phyloP scores from a whole-genome alignment of 2,888 invertebrate species.

The Lasioglossum zephyrum region DNA sequence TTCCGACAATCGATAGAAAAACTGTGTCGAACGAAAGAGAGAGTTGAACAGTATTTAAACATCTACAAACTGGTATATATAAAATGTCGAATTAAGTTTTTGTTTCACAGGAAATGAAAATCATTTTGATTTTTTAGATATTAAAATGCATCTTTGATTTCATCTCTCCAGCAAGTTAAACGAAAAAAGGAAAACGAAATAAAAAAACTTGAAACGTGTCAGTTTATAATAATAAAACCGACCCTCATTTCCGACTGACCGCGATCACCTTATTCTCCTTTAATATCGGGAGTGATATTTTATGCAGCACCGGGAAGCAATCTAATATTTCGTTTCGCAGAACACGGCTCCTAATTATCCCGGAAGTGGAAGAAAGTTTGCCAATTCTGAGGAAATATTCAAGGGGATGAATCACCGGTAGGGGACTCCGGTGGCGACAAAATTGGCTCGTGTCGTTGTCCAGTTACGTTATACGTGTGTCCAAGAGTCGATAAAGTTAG shows the following conservation, averaged over 20 bases:
- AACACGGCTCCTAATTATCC: slow-evolving; percentile 46
- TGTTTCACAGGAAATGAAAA: no score
- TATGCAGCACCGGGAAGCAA: background rate
- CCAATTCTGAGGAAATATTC: slow-evolving; percentile 22
- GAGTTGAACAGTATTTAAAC: no score
- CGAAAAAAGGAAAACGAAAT: no score
- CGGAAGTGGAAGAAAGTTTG: slow-evolving; percentile 42
- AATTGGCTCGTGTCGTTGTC: slow-evolving; percentile 27
- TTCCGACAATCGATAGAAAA: no score
- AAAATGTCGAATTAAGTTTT: no score
- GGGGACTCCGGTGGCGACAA: slow-evolving; percentile 10
- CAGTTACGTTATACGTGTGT: slow-evolving; percentile 28
- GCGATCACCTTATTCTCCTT: background rate
- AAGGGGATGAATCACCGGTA: slow-evolving; percentile 42
- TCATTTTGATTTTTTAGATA: no score
- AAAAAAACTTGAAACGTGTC: no score
- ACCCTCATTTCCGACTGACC: background rate
- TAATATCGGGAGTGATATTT: background rate
- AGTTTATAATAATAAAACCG: no score
- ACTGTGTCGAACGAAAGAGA: no score
- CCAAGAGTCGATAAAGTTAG: slow-evolving; percentile 12
- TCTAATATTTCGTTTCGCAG: slow-evolving; percentile 14
- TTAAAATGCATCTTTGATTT: no score
- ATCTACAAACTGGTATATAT: no score
- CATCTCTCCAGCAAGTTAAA: no score